Percentiles rank a stretch among this genome's conserved stretches.
Conservation (phyloP, 2,797 vertebrate genomes). For the Danio jaintianensis region DNA sequence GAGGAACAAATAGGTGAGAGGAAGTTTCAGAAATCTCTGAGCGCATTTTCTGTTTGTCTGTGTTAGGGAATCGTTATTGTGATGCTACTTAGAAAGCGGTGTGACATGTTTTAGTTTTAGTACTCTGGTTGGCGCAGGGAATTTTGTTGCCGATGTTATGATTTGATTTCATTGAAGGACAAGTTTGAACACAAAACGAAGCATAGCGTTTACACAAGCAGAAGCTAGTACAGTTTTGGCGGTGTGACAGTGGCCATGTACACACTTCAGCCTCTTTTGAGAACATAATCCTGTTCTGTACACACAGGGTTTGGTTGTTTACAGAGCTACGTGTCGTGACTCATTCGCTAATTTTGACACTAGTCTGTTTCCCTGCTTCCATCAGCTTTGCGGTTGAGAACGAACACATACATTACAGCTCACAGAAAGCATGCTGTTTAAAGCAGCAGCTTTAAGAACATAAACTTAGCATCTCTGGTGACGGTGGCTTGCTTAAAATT, state of each 20-base stretch:
- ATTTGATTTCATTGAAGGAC: not conserved
- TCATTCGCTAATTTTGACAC: conserved; percentile 30
- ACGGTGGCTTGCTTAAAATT: not conserved
- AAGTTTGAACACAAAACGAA: not conserved
- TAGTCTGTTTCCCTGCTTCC: conserved; percentile 28
- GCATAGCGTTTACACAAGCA: not conserved
- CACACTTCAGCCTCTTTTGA: conserved; percentile 19
- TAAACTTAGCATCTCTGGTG: conserved; percentile 19
- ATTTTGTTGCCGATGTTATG: not conserved
- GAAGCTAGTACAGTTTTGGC: not conserved
- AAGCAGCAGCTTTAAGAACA: conserved; percentile 20
- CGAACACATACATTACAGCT: not conserved
- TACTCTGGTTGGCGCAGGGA: not conserved
- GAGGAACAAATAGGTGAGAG: conserved; percentile 14
- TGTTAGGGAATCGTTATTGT: not conserved
- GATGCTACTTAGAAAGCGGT: not conserved
- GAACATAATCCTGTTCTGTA: conserved; percentile 27
- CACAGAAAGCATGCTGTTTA: conserved; percentile 6
- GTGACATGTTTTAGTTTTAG: not conserved
- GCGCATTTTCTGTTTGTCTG: not conserved
- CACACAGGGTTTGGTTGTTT: conserved; percentile 11
- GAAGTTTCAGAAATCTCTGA: conserved; percentile 19
- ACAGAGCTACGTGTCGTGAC: conserved; percentile 22
- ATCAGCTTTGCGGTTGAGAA: conserved; percentile 1
- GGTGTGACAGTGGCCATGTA: conserved; percentile 6